Percentiles rank a stretch among this genome's conserved stretches.
Evolutionary conservation across 2,797 vertebrate genomes (phyloP).

Genomic region (Sciurus carolinensis): DNA sequence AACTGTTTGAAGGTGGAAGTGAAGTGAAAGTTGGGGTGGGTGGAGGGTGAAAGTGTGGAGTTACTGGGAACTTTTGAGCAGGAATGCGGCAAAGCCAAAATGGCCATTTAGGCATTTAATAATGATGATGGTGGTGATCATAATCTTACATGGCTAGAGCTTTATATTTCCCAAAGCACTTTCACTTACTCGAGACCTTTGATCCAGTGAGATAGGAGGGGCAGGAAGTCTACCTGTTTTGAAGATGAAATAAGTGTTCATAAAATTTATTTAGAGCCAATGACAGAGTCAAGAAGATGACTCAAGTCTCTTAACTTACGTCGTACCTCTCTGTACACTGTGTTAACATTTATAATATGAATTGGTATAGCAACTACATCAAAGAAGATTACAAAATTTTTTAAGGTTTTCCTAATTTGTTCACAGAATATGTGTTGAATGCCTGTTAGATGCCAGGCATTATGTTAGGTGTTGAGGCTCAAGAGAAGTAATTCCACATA

Average conservation of each 20-base stretch:
- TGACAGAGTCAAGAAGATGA: not conserved
- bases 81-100: not conserved
- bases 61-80: not conserved
- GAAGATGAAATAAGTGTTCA: not conserved
- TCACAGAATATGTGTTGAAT: conserved; percentile 40
- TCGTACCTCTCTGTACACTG: not conserved
- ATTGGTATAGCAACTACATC: not conserved
- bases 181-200: conserved; percentile 1
- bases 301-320: not conserved
- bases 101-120: not conserved
- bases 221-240: not conserved
- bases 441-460: not conserved
- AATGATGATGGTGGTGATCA: not conserved
- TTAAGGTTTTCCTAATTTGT: conserved; percentile 47
- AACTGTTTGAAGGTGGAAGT: not conserved
- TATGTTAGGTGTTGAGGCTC: not conserved
- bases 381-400: conserved; percentile 47
- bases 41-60: not conserved
- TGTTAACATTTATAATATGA: not conserved
- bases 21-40: too few relatives aligned
- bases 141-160: not conserved
- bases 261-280: conserved; percentile 14
- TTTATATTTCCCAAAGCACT: not conserved
- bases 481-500: conserved; percentile 45
- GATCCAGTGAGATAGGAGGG: not conserved